A percentile compares a stretch with the other conserved stretches of the same genome.
Evolutionary conservation across 2,113 vertebrate species (phyloP).

Genomic region (Acinonyx jubatus): DNA sequence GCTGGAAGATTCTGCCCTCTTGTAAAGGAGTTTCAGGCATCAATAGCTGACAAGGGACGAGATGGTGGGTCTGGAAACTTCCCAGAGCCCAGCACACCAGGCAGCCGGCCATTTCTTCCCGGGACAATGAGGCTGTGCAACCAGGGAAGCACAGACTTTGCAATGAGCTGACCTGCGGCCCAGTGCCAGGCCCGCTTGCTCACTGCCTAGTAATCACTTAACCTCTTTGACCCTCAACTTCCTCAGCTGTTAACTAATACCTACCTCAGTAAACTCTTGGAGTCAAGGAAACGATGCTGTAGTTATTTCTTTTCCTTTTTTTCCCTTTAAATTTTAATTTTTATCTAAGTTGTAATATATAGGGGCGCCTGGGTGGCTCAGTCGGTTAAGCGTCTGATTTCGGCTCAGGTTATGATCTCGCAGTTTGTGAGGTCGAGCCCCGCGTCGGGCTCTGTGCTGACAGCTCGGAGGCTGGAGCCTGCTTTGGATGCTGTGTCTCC

Average conservation of each 20-base stretch:
- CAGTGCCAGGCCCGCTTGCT: neutral
- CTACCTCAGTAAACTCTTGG: neutral
- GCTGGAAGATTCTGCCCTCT: neutral
- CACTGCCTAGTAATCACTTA: neutral
- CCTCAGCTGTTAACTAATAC: neutral
- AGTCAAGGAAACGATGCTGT: neutral
- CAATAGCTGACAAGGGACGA: neutral
- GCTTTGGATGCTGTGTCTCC: too few species aligned
- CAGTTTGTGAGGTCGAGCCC: too few species aligned
- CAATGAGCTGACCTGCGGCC: neutral
- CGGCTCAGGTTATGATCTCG: too few species aligned
- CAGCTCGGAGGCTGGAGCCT: too few species aligned
- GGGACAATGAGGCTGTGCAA: neutral
- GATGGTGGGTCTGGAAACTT: neutral
- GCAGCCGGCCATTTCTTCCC: neutral
- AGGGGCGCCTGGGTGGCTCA: neutral
- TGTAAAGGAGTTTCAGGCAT: neutral
- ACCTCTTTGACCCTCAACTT: conserved; percentile 3
- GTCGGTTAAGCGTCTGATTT: too few species aligned
- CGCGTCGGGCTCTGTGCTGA: too few species aligned
- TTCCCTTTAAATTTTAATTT: neutral
- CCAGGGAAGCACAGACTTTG: neutral
- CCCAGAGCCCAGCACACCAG: neutral
- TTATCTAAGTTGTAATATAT: neutral
- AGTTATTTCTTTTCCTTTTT: neutral